phyloP scores from a whole-genome alignment of 2,797 vertebrate genomes.

The Silurus lanzhouensis region DNA sequence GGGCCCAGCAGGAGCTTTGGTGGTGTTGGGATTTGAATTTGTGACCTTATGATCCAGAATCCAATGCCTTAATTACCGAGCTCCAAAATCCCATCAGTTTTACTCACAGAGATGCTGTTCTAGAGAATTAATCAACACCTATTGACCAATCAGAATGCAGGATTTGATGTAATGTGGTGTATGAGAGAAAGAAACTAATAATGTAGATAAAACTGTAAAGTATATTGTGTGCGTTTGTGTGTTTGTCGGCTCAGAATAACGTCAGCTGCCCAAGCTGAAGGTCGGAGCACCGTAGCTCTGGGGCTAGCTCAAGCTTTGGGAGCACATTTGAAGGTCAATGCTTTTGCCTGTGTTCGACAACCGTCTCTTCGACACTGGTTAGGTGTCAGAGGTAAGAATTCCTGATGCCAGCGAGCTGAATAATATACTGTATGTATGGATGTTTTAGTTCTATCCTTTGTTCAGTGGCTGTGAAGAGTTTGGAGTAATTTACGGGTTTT shows the following conservation, averaged over 20 bases:
- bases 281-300: slow-evolving; percentile 79
- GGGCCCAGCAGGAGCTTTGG: too few species aligned
- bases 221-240: neutral
- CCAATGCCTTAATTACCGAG: too few species aligned
- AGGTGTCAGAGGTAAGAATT: slow-evolving; percentile 76
- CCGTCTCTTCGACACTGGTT: slow-evolving; percentile 81
- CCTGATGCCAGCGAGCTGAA: neutral
- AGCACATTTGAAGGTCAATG: slow-evolving; percentile 78
- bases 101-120: neutral
- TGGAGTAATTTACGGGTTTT: too few species aligned
- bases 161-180: too few species aligned
- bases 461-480: too few species aligned
- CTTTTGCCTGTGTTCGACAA: slow-evolving; percentile 83
- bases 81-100: neutral
- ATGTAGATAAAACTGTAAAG: too few species aligned
- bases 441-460: too few species aligned
- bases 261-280: slow-evolving; percentile 80
- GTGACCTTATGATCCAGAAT: too few species aligned
- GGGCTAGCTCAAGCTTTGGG: slow-evolving; percentile 83
- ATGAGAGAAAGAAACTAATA: neutral
- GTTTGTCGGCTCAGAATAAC: slow-evolving; percentile 73
- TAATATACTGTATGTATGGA: too few species aligned
- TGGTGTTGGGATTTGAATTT: too few species aligned
- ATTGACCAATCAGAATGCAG: neutral
- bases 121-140: neutral